Conservation (phyloP, 1,140 invertebrate species). For the Periplaneta americana region DNA sequence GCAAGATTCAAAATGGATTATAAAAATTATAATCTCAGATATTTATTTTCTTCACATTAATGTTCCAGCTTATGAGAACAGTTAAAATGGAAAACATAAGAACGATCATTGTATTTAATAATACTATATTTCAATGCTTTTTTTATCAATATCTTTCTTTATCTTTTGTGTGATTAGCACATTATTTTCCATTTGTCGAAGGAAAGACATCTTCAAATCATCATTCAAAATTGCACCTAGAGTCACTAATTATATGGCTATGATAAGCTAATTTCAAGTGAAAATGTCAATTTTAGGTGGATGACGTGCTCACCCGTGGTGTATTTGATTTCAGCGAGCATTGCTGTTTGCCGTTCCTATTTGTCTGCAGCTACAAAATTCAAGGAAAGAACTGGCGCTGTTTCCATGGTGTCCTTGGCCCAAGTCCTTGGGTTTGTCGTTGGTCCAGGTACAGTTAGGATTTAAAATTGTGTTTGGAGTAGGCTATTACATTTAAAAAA, state of each 20-base stretch:
- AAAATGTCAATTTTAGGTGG: background rate
- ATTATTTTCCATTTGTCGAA: too few relatives aligned
- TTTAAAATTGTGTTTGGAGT: too few relatives aligned
- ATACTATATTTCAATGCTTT: too few relatives aligned
- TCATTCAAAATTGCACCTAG: too few relatives aligned
- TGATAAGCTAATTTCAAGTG: too few relatives aligned
- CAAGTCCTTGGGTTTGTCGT: constrained; percentile 87
- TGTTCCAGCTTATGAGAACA: background rate
- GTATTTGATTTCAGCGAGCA: constrained; percentile 52
- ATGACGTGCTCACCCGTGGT: background rate
- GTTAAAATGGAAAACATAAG: background rate
- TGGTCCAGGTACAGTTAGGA: constrained; percentile 51
- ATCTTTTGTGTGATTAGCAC: too few relatives aligned
- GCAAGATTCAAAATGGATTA: too few relatives aligned
- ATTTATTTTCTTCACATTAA: background rate
- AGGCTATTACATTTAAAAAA: background rate
- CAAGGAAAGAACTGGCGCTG: constrained; percentile 71
- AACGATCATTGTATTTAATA: background rate
- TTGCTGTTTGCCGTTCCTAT: constrained; percentile 81
- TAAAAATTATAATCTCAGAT: too few relatives aligned
- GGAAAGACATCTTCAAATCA: too few relatives aligned
- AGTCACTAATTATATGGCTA: too few relatives aligned
- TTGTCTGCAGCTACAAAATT: constrained; percentile 77
- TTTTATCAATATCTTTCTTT: too few relatives aligned
- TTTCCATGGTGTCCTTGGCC: constrained; percentile 78